Conservation (phyloP, 2,113 vertebrate genomes). For the Dicrurus megarhynchus region DNA sequence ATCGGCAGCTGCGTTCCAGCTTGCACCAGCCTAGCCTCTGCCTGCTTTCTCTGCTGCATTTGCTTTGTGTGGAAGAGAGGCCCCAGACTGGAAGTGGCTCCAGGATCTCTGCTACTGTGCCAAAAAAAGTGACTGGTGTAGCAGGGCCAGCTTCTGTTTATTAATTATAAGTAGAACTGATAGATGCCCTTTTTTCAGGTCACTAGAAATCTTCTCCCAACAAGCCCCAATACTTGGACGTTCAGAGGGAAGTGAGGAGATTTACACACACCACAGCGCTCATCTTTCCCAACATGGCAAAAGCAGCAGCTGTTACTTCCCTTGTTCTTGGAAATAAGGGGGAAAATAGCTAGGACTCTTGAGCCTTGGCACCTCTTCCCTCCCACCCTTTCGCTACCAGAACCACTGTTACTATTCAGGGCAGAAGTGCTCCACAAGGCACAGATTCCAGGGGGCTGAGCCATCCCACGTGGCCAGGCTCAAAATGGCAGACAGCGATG, state of each 20-base stretch:
- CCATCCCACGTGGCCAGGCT: background rate
- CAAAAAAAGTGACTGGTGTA: background rate
- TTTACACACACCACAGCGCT: background rate
- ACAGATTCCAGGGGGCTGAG: constrained; percentile 20
- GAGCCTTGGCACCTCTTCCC: background rate
- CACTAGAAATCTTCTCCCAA: background rate
- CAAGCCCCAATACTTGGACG: background rate
- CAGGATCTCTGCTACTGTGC: background rate
- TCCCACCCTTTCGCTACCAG: background rate
- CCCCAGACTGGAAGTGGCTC: background rate
- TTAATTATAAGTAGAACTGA: background rate
- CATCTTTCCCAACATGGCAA: background rate
- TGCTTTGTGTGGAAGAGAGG: background rate
- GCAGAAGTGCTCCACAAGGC: background rate
- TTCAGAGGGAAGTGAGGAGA: background rate
- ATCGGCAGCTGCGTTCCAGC: background rate
- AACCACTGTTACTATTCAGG: background rate
- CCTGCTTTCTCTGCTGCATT: background rate
- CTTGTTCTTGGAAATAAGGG: constrained; percentile 18
- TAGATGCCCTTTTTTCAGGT: background rate
- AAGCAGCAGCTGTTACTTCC: background rate
- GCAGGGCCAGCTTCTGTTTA: background rate
- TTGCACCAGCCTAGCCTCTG: background rate
- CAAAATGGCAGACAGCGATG: constrained; percentile 56
- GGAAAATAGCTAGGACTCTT: background rate